These are phyloP conservation scores for Acleris laterana DNA, from an alignment of 2,888 invertebrate species.

Conservation along the genomic window DNA sequence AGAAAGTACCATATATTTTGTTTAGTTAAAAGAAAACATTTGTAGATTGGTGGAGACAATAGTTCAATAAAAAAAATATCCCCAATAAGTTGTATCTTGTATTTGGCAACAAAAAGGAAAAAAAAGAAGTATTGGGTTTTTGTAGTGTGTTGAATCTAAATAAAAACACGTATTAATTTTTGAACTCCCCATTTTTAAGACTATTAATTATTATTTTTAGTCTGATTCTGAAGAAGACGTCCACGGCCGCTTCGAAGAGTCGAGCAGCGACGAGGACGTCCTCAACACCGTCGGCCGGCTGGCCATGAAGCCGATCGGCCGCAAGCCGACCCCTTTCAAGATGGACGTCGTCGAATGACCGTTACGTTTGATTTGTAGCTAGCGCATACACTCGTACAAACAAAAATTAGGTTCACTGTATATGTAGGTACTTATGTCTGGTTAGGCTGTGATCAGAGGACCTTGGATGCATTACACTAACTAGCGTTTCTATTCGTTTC, in stretches of 20 bases:
- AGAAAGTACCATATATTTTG: too few species aligned
- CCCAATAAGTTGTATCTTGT: too few species aligned
- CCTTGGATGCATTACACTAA: too few species aligned
- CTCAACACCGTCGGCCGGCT: constrained; percentile 66
- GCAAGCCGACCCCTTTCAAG: constrained; percentile 66
- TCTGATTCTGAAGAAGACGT: constrained; percentile 67
- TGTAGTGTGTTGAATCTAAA: too few species aligned
- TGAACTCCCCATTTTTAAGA: not conserved
- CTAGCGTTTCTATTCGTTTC: too few species aligned
- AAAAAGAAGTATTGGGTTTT: too few species aligned
- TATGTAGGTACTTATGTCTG: too few species aligned
- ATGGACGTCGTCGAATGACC: constrained; percentile 75
- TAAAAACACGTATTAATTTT: not conserved
- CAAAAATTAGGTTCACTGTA: not conserved
- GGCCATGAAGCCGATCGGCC: constrained; percentile 73
- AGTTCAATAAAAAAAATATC: too few species aligned
- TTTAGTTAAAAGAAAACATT: too few species aligned
- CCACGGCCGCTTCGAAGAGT: constrained; percentile 66
- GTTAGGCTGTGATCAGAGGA: too few species aligned
- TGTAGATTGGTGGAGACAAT: too few species aligned
- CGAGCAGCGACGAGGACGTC: constrained; percentile 77
- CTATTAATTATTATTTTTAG: constrained; percentile 49
- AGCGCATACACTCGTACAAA: constrained; percentile 1
- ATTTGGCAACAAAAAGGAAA: too few species aligned
- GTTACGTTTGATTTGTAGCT: constrained; percentile 39